Evolutionary conservation across 2,888 invertebrate species (phyloP), one percentile per base, ranked within the genome.

Genomic region (Andrena flavipes): DNA sequence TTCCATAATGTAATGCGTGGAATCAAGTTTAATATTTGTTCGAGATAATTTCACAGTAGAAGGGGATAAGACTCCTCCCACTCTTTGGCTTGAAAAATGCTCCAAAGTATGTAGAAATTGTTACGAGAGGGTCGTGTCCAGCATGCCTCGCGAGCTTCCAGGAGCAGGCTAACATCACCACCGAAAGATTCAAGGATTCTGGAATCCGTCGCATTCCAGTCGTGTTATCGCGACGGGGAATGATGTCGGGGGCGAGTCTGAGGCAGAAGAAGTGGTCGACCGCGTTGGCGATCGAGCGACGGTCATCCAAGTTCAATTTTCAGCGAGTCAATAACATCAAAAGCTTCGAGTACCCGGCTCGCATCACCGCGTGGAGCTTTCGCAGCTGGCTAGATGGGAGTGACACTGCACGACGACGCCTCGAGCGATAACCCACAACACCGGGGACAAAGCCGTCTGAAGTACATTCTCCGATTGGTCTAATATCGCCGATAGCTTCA

Each of bases 251-350:
- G 65, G 26, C 10, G 29, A 54, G 13, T 2, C 29, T n/a, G n/a
- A 42, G n/a, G 42, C 16, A 48, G 30, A 20, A 7, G 62, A 48
- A 48, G 35, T 10, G 13, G n/a, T 26, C 10, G 51, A 42, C 3
- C 49, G 33, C 20, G 20, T 35, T 60, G 62, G 71, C 85, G 56
- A 78, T 82, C 68, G 73, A 80, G 74, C 49, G 68, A 42, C 33
- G 59, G 10, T 10, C 68, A 51, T 67, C 78, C 64, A 80, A 85
- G 88, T 88, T 84, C 86, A 90, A 91, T 91, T 92, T 91, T 89
- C 91, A 88, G 89, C 90, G 89, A 90, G 90, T 89, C 89, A 92
- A 92, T 91, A 92, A 92, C 92, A 92, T 92, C 93, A 92, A 92
- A 93, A 92, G 93, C 91, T 91, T 88, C 77, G 83, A 76, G 88